Base-by-base conservation (phyloP, 23 tunicate species). In the Halocynthia roretzi region DNA sequence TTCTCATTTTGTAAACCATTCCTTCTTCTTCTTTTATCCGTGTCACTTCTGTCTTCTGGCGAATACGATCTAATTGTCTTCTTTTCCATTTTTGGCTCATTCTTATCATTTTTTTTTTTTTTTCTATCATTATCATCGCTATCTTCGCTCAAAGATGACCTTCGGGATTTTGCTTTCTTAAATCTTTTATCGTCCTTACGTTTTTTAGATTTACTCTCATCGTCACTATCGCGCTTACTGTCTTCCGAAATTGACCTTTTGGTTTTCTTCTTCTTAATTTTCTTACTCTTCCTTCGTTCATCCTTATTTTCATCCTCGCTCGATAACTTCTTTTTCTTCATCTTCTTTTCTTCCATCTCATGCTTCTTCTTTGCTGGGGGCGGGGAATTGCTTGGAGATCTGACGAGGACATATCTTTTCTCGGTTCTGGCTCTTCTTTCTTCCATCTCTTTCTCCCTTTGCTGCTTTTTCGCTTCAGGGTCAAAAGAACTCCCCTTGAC, bases 401-500 rank as follows among this genome's bases (percentile, higher is more conserved):
- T 73, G 54, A 89, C 86, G 12, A 89, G 55, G 50, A 74, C 54
- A 76, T 89, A 83, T n/a, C 53, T 76, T 19, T 77, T 52, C 48
- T 60, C 57, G 10, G 73, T 68, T 51, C 72, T 55, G 19, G 68
- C 83, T 14, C 56, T 51, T 61, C 81, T 68, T 51, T 61, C 64
- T 50, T 68, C 64, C 9, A 53, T 53, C 55, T 74, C 78, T 10
- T 31, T 52, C 18, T 74, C 63, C 19, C 81, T 77, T 23, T 77
- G 71, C 73, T 49, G 54, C 52, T 64, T 62, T 72, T 72, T 77
- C 50, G 81, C 81, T 23, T 77, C 71, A 7, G 71, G 81, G 63
- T 68, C 83, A 31, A 92, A 92, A 55, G 98, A 87, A 72, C 91
- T 86, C 31, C 98, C 98, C 57, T 86, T 82, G 5, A 92, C 87